These are phyloP conservation scores for Craterocephalus amniculus DNA, from an alignment of 2,797 vertebrate genomes.

Conservation along the genomic window DNA sequence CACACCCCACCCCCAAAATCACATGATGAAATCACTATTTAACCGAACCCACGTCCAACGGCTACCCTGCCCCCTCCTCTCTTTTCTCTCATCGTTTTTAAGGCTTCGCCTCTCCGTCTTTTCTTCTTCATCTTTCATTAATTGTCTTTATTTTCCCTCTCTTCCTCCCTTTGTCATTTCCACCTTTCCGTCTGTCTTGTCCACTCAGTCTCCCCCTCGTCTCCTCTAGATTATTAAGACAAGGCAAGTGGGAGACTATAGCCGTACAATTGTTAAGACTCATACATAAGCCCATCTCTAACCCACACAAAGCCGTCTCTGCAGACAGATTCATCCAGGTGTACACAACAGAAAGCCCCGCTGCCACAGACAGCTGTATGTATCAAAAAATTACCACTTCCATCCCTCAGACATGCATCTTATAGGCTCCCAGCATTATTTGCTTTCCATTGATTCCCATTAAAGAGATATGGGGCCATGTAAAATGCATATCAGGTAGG, in stretches of 20 bases:
- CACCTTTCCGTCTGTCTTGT: constrained; percentile 63
- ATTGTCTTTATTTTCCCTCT: constrained; percentile 73
- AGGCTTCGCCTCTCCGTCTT: constrained; percentile 42
- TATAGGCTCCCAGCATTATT: constrained; percentile 68
- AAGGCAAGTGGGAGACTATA: constrained; percentile 41
- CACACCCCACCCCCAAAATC: constrained; percentile 45
- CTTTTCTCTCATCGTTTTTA: constrained; percentile 70
- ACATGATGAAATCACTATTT: constrained; percentile 94
- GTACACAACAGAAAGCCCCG: constrained; percentile 33
- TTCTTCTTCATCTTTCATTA: constrained; percentile 53
- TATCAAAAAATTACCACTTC: constrained; percentile 64
- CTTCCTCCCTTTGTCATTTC: constrained; percentile 59
- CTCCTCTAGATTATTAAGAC: constrained; percentile 53
- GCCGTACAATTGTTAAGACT: constrained; percentile 19
- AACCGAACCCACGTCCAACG: constrained; percentile 84
- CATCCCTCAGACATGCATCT: constrained; percentile 56
- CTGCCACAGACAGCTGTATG: constrained; percentile 26
- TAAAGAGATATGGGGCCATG: constrained; percentile 79
- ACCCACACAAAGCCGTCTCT: constrained; percentile 38
- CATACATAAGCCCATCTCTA: constrained; percentile 29
- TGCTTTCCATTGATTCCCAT: constrained; percentile 83
- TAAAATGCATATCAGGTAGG: constrained; percentile 82
- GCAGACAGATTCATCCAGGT: constrained; percentile 26
- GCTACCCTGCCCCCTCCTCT: constrained; percentile 35
- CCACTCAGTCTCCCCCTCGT: constrained; percentile 46